A percentile compares a stretch with the other conserved stretches of the same genome.
These are phyloP conservation scores for Stigmatopora nigra DNA, from an alignment of 2,113 vertebrate species.

Conservation along the genomic window DNA sequence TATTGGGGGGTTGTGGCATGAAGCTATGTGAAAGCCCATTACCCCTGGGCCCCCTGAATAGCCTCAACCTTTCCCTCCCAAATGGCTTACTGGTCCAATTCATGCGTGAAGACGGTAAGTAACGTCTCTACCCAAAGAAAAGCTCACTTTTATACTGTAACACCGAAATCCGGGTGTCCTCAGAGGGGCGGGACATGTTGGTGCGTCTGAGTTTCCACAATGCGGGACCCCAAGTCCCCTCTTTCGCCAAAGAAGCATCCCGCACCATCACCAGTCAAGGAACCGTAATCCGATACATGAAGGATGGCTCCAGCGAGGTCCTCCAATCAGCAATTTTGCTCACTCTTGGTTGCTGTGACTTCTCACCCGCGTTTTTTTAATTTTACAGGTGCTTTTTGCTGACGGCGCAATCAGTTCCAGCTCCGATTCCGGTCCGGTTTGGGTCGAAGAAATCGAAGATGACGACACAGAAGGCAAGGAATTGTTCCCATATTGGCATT, in stretches of 20 bases:
- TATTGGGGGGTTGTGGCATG: background rate
- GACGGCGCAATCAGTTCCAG: slow-evolving; percentile 80
- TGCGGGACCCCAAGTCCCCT: slow-evolving; percentile 28
- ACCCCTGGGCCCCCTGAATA: slow-evolving; percentile 53
- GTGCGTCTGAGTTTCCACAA: slow-evolving; percentile 78
- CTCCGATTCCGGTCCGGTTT: slow-evolving; percentile 74
- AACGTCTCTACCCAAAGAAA: background rate
- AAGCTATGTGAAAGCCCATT: slow-evolving; percentile 21
- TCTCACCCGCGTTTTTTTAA: background rate
- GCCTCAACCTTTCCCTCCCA: slow-evolving; percentile 77
- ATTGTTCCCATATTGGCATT: too few relatives aligned
- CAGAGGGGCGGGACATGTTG: slow-evolving; percentile 53
- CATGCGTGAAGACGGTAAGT: slow-evolving; percentile 60
- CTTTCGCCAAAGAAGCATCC: slow-evolving; percentile 70
- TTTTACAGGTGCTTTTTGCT: slow-evolving; percentile 82
- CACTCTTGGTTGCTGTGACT: too few relatives aligned
- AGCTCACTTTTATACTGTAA: background rate
- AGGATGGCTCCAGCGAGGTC: slow-evolving; percentile 83
- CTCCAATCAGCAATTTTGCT: background rate
- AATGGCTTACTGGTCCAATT: slow-evolving; percentile 80
- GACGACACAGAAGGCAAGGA: slow-evolving; percentile 69
- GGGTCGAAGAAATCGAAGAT: slow-evolving; percentile 37
- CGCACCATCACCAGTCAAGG: slow-evolving; percentile 79
- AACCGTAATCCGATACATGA: slow-evolving; percentile 78
- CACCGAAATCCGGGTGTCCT: slow-evolving; percentile 7